A percentile compares a stretch with the other conserved stretches of the same genome.
phyloP scores from a whole-genome alignment of 2,113 vertebrate species.

The Bubo blakistoni region DNA sequence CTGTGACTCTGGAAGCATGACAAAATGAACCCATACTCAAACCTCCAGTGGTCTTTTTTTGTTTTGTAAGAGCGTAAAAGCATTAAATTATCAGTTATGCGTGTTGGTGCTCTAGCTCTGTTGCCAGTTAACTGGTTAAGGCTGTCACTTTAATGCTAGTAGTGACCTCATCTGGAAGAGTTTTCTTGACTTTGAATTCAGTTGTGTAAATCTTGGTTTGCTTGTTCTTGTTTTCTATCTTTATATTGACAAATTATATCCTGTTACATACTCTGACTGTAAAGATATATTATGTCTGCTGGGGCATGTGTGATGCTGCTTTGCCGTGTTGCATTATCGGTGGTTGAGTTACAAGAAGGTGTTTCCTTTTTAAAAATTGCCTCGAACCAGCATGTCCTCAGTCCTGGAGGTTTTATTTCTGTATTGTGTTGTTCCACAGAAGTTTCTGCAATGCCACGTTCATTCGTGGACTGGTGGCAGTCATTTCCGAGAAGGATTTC shows the following conservation, averaged over 20 bases:
- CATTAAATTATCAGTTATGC: neutral
- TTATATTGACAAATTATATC: neutral
- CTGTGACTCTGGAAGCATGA: neutral
- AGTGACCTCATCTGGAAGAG: neutral
- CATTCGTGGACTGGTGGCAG: neutral
- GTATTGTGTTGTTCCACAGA: neutral
- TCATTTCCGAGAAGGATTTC: neutral
- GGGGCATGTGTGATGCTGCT: neutral
- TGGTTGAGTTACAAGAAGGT: neutral
- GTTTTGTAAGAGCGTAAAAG: neutral
- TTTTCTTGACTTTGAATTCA: neutral
- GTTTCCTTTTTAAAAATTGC: neutral
- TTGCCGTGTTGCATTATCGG: fast-evolving
- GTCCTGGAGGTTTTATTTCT: neutral
- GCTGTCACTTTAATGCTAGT: neutral
- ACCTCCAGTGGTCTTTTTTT: neutral
- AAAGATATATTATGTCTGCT: fast-evolving
- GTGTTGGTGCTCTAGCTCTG: neutral
- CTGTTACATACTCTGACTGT: neutral
- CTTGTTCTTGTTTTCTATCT: neutral
- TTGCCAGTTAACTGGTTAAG: neutral
- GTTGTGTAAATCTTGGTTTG: neutral
- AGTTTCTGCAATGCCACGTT: fast-evolving
- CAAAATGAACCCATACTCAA: neutral
- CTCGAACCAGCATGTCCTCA: neutral